phyloP scores from a whole-genome alignment of 1,140 invertebrate genomes.

The Cardiocondyla obscurior region DNA sequence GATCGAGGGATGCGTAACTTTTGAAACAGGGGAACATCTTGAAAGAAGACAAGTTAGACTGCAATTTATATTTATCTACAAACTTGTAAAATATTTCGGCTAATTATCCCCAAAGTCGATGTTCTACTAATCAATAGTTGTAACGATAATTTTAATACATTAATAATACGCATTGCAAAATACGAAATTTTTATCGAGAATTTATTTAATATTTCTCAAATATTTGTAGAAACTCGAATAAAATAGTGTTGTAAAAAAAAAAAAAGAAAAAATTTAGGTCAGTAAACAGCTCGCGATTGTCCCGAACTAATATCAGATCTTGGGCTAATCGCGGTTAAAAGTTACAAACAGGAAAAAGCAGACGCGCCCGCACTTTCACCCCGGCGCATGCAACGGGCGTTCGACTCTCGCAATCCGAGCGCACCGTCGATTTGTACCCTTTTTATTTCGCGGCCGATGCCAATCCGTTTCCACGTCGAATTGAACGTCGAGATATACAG shows the following conservation, averaged over 20 bases:
- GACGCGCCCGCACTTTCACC: constrained; percentile 27
- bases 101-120: neutral
- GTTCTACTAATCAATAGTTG: neutral
- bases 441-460: constrained; percentile 15
- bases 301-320: too few relatives aligned
- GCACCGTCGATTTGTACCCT: neutral
- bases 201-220: neutral
- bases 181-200: neutral
- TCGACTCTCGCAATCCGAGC: neutral
- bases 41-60: neutral
- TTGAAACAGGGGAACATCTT: neutral
- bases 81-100: neutral
- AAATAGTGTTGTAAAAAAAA: neutral
- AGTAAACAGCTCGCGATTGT: too few relatives aligned
- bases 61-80: neutral
- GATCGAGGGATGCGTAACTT: neutral
- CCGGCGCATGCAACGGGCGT: neutral
- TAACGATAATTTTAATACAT: neutral
- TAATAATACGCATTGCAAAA: neutral
- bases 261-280: too few relatives aligned
- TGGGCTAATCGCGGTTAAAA: neutral
- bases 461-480: constrained; percentile 34
- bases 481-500: constrained; percentile 15
- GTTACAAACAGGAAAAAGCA: neutral
- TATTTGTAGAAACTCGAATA: neutral